phyloP scores from a whole-genome alignment of 2,797 vertebrate genomes.

The Tiaroga cobitis region DNA sequence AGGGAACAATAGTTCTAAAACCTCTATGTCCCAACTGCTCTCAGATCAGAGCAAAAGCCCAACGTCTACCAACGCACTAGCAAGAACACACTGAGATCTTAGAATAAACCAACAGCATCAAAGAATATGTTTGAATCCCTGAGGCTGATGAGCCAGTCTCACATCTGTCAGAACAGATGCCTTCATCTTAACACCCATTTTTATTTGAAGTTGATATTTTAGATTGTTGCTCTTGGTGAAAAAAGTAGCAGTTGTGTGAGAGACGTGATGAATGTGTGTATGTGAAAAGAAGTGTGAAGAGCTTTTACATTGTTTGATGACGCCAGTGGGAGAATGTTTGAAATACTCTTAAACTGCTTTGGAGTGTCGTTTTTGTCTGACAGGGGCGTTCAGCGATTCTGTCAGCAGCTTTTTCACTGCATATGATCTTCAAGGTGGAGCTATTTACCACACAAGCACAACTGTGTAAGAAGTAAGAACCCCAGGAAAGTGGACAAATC shows the following conservation, averaged over 20 bases:
- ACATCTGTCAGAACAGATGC: slow-evolving; percentile 43
- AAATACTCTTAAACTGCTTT: slow-evolving; percentile 9
- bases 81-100: slow-evolving; percentile 25
- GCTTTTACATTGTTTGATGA: slow-evolving; percentile 12
- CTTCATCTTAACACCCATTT: slow-evolving; percentile 27
- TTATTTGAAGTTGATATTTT: slow-evolving; percentile 30
- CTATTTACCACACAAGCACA: background rate
- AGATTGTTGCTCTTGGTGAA: background rate
- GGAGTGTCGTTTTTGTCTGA: slow-evolving; percentile 1
- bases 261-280: background rate
- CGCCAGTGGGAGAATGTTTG: background rate
- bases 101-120: slow-evolving; percentile 30
- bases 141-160: slow-evolving; percentile 24
- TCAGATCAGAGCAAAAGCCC: slow-evolving; percentile 12
- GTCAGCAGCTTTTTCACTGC: background rate
- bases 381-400: background rate
- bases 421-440: background rate
- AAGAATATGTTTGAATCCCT: slow-evolving; percentile 11
- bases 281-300: background rate
- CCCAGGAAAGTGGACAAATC: slow-evolving; percentile 8
- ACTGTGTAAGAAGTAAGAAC: too few species aligned
- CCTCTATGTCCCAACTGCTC: slow-evolving; percentile 9
- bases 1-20: slow-evolving; percentile 10
- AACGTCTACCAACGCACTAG: background rate
- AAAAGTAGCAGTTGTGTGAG: slow-evolving; percentile 32